Evolutionary conservation across 2,797 vertebrate species (phyloP).

Genomic region (Discoglossus pictus): DNA sequence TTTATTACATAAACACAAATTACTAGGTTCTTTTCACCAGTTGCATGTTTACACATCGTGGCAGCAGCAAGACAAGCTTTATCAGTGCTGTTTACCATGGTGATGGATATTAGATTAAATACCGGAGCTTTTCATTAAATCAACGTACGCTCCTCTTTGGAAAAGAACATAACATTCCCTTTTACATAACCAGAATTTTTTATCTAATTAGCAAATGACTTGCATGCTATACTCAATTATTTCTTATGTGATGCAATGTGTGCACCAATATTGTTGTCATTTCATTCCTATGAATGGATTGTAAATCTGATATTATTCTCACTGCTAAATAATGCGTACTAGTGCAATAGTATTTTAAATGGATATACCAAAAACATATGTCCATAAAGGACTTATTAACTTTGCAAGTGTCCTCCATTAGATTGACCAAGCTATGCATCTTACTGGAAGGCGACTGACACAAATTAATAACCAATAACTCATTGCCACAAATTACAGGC

Average conservation of each 20-base stretch:
- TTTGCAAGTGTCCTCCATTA: no score
- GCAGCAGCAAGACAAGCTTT: constrained; percentile 1
- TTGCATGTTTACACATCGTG: no score
- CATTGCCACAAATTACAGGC: not conserved
- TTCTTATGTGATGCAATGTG: no score
- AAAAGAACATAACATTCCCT: constrained; percentile 29
- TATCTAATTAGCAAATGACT: constrained; percentile 19
- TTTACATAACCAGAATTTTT: constrained; percentile 26
- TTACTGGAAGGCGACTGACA: constrained; percentile 20
- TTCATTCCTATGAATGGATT: no score
- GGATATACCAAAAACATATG: no score
- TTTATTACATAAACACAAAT: no score
- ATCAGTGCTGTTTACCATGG: constrained; percentile 25
- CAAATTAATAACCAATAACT: constrained; percentile 7
- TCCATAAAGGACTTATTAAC: no score
- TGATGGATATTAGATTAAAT: constrained; percentile 32
- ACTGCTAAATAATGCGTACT: no score
- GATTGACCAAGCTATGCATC: not conserved
- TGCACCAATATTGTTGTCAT: no score
- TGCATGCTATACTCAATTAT: constrained; percentile 3
- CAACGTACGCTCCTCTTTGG: constrained; percentile 12
- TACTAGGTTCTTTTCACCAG: no score
- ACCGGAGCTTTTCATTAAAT: constrained; percentile 12
- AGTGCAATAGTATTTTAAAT: no score
- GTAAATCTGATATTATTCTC: no score